Conservation (phyloP, 2,797 vertebrate genomes). For the Leptatherina wallacei region DNA sequence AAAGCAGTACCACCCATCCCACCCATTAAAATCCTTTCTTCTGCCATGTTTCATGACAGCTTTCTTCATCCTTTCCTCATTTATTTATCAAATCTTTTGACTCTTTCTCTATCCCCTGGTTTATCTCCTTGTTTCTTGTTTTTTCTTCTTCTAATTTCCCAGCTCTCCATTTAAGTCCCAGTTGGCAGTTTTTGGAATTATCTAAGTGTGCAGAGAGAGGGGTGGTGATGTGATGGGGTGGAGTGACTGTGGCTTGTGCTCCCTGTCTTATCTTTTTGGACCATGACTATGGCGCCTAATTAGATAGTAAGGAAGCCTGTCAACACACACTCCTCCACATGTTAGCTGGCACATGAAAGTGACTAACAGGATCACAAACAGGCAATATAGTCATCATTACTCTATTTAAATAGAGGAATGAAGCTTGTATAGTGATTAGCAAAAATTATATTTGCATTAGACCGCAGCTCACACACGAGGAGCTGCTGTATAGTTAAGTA, state of each 20-base stretch:
- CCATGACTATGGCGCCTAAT: conserved; percentile 65
- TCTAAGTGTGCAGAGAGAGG: conserved; percentile 47
- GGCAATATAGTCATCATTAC: conserved; percentile 43
- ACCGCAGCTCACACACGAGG: background rate
- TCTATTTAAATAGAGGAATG: conserved; percentile 37
- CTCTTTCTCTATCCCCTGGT: conserved; percentile 4
- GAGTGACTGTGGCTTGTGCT: conserved; percentile 40
- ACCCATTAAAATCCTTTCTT: conserved; percentile 25
- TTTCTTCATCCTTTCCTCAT: conserved; percentile 16
- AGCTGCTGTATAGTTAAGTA: background rate
- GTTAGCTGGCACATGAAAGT: conserved; percentile 26
- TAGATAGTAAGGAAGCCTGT: conserved; percentile 72
- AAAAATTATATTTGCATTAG: conserved; percentile 4
- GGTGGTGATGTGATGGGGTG: conserved; percentile 10
- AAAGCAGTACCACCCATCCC: conserved; percentile 29
- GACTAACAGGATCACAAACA: conserved; percentile 48
- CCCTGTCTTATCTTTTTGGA: conserved; percentile 71
- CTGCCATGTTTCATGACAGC: conserved; percentile 21
- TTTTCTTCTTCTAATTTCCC: background rate
- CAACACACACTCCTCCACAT: conserved; percentile 49
- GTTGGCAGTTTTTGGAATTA: conserved; percentile 55
- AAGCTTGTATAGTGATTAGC: conserved; percentile 25
- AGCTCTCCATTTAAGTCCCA: conserved; percentile 20
- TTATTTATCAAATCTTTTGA: conserved; percentile 24
- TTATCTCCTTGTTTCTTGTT: conserved; percentile 1